Percentiles rank a stretch among this genome's conserved stretches.
phyloP scores from a whole-genome alignment of 2,113 vertebrate genomes.

The Nerophis ophidion region DNA sequence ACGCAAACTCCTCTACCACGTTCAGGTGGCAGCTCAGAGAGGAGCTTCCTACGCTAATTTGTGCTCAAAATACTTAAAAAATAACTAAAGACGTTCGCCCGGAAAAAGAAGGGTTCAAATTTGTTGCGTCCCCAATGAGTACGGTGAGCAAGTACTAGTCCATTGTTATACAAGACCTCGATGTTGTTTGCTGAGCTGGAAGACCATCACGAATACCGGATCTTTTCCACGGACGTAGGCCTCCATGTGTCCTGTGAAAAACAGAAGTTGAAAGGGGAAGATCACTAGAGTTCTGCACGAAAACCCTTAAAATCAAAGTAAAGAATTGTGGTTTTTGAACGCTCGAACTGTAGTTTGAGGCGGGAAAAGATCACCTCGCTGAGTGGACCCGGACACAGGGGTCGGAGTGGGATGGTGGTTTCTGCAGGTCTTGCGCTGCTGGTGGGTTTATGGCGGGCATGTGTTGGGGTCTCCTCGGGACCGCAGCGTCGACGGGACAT shows the following conservation, averaged over 20 bases:
- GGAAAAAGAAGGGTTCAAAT: too few relatives aligned
- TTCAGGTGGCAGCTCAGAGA: too few relatives aligned
- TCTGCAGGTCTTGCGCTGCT: constrained; percentile 36
- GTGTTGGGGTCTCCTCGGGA: constrained; percentile 10
- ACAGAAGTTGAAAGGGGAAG: neutral
- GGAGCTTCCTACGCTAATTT: too few relatives aligned
- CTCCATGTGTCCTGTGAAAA: constrained; percentile 39
- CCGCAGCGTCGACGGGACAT: constrained; percentile 14
- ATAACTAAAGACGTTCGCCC: too few relatives aligned
- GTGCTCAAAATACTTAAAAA: too few relatives aligned
- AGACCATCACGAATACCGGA: constrained; percentile 27
- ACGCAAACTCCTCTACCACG: too few relatives aligned
- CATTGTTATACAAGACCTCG: constrained; percentile 28
- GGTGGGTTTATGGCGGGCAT: constrained; percentile 29
- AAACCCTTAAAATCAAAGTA: neutral
- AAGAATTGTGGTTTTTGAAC: neutral
- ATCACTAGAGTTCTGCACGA: neutral
- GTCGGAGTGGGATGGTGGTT: neutral
- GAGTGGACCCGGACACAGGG: neutral
- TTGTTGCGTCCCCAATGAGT: too few relatives aligned
- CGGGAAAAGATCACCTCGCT: neutral
- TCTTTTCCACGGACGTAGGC: constrained; percentile 23
- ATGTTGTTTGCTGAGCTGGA: constrained; percentile 13
- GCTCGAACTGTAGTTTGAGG: neutral
- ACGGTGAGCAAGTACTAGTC: constrained; percentile 28